Conservation (phyloP, 2,113 vertebrate genomes). For the Megaceryle torquata region DNA sequence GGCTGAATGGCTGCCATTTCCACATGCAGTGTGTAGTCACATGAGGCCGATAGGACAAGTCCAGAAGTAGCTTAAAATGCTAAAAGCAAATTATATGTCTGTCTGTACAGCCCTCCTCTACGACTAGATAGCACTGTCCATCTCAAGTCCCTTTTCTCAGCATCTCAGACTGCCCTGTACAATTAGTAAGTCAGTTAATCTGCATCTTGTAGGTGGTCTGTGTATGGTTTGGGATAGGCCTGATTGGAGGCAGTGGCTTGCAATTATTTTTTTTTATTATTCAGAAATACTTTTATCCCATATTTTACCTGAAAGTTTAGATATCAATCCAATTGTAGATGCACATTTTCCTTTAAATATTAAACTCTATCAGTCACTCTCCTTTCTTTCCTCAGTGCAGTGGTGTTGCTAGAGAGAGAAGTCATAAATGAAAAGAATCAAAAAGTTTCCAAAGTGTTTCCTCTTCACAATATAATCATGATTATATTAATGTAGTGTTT, state of each 20-base stretch:
- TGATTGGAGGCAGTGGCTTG: background rate
- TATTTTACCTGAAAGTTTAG: background rate
- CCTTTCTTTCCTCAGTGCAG: slow-evolving; percentile 11
- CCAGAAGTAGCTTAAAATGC: background rate
- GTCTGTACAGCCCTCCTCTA: background rate
- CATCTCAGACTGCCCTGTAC: background rate
- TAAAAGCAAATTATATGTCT: background rate
- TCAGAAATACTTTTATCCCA: background rate
- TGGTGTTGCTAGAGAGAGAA: background rate
- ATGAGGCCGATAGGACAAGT: background rate
- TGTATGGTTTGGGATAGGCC: background rate
- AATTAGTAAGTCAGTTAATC: background rate
- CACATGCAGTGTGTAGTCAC: background rate
- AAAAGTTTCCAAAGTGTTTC: slow-evolving; percentile 31
- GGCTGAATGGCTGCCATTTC: background rate
- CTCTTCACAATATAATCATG: slow-evolving; percentile 32
- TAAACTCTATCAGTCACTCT: background rate
- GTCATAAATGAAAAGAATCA: slow-evolving; percentile 30
- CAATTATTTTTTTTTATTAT: background rate
- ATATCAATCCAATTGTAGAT: background rate
- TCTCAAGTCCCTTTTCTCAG: background rate
- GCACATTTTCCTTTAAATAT: background rate
- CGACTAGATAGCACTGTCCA: background rate
- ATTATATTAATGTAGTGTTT: slow-evolving; percentile 41
- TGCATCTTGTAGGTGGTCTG: background rate